These are phyloP conservation scores for Coregonus ussuriensis DNA, from an alignment of 2,797 vertebrate genomes.

Conservation along the genomic window DNA sequence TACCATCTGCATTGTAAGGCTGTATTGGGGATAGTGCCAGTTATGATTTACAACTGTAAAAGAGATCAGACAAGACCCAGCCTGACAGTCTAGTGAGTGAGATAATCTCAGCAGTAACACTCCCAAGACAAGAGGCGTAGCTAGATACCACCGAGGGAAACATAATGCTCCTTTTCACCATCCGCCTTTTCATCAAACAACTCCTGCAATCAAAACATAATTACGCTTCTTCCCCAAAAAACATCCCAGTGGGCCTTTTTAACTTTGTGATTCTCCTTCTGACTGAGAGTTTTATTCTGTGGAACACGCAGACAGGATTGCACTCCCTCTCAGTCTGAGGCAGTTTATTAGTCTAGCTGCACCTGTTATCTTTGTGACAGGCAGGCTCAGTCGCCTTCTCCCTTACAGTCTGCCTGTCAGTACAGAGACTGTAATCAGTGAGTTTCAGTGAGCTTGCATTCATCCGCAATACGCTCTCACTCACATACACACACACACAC, in stretches of 20 bases:
- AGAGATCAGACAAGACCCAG: neutral
- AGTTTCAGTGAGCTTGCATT: neutral
- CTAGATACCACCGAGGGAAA: neutral
- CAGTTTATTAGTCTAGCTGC: conserved; percentile 2
- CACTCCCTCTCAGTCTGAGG: conserved; percentile 5
- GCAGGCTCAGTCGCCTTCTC: neutral
- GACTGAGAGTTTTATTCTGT: neutral
- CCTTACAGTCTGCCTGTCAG: conserved; percentile 15
- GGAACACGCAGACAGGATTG: conserved; percentile 21
- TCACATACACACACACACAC: neutral
- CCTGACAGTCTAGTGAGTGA: conserved; percentile 10
- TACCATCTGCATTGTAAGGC: conserved; percentile 5
- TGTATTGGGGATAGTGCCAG: conserved; percentile 17
- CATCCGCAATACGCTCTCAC: neutral
- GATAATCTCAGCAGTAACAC: neutral
- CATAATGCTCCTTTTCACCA: neutral
- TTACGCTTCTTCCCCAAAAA: conserved; percentile 21
- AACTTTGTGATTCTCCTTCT: conserved; percentile 16
- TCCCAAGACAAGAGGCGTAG: neutral
- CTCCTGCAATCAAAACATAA: conserved; percentile 31
- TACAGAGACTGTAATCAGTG: conserved; percentile 15
- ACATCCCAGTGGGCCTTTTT: conserved; percentile 7
- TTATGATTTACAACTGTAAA: conserved; percentile 33
- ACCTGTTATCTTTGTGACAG: conserved; percentile 23
- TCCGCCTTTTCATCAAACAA: conserved; percentile 29